phyloP scores from a whole-genome alignment of 1,140 invertebrate genomes.

The Drosophila lacertosa region DNA sequence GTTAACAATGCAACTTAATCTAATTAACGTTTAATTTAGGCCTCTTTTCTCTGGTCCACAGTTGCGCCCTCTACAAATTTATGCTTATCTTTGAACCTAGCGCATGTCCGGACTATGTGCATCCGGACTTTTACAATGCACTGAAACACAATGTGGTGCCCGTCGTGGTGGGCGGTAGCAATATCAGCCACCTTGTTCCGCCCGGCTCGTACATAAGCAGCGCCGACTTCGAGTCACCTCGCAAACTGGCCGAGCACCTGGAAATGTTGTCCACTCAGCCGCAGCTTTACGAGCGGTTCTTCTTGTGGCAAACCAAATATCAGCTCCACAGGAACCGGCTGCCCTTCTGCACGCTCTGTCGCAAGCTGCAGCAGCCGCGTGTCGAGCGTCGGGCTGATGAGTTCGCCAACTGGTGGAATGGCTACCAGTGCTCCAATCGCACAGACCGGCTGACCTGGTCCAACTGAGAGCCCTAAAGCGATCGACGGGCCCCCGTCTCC shows the following conservation, averaged over 20 bases:
- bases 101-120: slow-evolving; percentile 53
- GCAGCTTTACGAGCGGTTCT: slow-evolving; percentile 37
- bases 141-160: slow-evolving; percentile 47
- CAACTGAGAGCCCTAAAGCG: not conserved
- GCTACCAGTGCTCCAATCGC: slow-evolving; percentile 46
- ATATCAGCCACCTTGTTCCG: slow-evolving; percentile 43
- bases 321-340: slow-evolving; percentile 13
- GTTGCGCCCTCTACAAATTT: slow-evolving; percentile 54
- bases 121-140: slow-evolving; percentile 44
- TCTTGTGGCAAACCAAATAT: slow-evolving; percentile 57
- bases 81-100: slow-evolving; percentile 59
- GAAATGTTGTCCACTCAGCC: not conserved
- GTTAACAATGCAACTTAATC: too few relatives aligned
- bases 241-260: slow-evolving; percentile 31
- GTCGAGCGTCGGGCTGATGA: not conserved
- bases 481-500: slow-evolving; percentile 8
- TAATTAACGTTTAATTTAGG: not conserved
- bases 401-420: slow-evolving; percentile 55
- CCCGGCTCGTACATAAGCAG: slow-evolving; percentile 38
- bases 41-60: not conserved
- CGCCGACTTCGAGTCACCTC: slow-evolving; percentile 30
- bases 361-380: not conserved
- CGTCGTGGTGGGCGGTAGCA: slow-evolving; percentile 48
- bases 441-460: not conserved
- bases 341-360: slow-evolving; percentile 56